phyloP scores from a whole-genome alignment of 1,140 invertebrate species.

The Drosophila sp. region DNA sequence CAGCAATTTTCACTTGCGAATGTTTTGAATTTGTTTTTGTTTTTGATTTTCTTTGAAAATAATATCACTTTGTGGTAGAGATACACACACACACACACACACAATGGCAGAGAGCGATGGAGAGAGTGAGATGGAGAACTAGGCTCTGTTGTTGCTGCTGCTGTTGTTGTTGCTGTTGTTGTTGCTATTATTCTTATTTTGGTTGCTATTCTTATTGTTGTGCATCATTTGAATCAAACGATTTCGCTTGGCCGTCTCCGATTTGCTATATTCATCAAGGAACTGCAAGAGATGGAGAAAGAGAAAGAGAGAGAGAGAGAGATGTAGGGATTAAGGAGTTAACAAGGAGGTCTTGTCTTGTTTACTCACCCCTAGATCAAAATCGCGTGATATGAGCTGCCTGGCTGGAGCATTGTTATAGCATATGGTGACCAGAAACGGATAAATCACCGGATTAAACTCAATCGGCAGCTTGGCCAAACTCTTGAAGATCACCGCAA shows the following conservation, averaged over 20 bases:
- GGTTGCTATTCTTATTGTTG: slow-evolving; percentile 38
- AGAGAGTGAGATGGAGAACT: not conserved
- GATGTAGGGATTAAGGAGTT: not conserved
- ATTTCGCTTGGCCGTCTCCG: slow-evolving; percentile 87
- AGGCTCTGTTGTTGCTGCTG: slow-evolving; percentile 21
- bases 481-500: slow-evolving; percentile 76
- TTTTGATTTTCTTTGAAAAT: slow-evolving; percentile 78
- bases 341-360: not conserved
- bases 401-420: slow-evolving; percentile 71
- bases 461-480: slow-evolving; percentile 72
- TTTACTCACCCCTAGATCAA: slow-evolving; percentile 75
- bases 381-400: slow-evolving; percentile 71
- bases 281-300: slow-evolving; percentile 84
- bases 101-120: slow-evolving; percentile 20
- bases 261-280: slow-evolving; percentile 88
- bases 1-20: slow-evolving; percentile 46
- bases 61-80: slow-evolving; percentile 68
- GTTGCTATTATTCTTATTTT: slow-evolving; percentile 28
- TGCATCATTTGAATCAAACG: slow-evolving; percentile 85
- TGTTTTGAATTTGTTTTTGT: slow-evolving; percentile 65
- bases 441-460: slow-evolving; percentile 92
- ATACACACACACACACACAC: slow-evolving; percentile 6
- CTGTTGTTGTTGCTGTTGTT: slow-evolving; percentile 33
- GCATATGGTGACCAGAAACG: slow-evolving; percentile 90
- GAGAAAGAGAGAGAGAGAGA: not conserved